Conservation (phyloP, 1,140 invertebrate genomes). For the Cydia pomonella region DNA sequence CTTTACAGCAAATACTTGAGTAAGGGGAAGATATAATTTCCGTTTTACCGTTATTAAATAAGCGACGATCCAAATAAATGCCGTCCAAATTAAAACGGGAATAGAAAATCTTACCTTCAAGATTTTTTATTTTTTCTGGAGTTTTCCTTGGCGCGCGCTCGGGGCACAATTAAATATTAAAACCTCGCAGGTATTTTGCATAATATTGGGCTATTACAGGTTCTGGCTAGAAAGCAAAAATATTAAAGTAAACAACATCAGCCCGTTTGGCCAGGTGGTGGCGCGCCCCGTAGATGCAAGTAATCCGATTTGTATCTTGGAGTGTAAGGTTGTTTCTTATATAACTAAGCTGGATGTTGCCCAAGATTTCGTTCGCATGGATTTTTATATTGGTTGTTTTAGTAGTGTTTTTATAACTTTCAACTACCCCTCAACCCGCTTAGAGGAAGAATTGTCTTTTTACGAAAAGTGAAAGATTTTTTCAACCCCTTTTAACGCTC, state of each 20-base stretch:
- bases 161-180: slow-evolving; percentile 54
- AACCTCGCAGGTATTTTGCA: slow-evolving; percentile 49
- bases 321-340: not conserved
- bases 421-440: too few species aligned
- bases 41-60: slow-evolving; percentile 15
- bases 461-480: too few species aligned
- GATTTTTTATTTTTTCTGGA: slow-evolving; percentile 45
- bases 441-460: too few species aligned
- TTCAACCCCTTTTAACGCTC: too few species aligned
- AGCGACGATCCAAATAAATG: slow-evolving; percentile 29
- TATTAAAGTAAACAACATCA: slow-evolving; percentile 36
- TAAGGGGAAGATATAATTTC: slow-evolving; percentile 18
- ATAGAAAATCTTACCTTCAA: slow-evolving; percentile 36
- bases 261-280: slow-evolving; percentile 34
- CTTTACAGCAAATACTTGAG: slow-evolving; percentile 4
- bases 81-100: slow-evolving; percentile 39
- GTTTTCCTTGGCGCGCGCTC: slow-evolving; percentile 39
- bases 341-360: not conserved
- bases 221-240: slow-evolving; percentile 44
- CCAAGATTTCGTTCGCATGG: too few species aligned
- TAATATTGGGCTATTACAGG: slow-evolving; percentile 53
- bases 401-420: too few species aligned
- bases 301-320: slow-evolving; percentile 5
- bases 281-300: not conserved
- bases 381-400: too few species aligned